Percentiles rank a stretch among this genome's conserved stretches.
Conservation (phyloP, 2,797 vertebrate genomes). For the Chaenodraco wilsoni region DNA sequence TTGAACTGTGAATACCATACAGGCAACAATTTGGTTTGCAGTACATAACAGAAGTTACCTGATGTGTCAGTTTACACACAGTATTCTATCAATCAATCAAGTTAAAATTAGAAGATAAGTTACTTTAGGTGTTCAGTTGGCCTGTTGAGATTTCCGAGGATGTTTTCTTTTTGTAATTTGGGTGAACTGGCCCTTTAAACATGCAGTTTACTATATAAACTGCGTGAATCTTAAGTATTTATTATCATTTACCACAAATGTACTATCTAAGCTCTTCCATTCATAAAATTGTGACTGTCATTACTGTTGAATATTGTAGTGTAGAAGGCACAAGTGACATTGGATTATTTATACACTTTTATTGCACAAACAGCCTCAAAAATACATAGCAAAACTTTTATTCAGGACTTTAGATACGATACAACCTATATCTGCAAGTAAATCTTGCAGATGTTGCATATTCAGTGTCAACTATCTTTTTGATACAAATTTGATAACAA, state of each 20-base stretch:
- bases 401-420: slow-evolving; percentile 13
- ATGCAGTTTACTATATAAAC: slow-evolving; percentile 23
- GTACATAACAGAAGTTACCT: neutral
- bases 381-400: neutral
- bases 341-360: slow-evolving; percentile 13
- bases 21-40: slow-evolving; percentile 7
- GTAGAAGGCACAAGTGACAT: slow-evolving; percentile 23
- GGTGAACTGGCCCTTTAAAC: slow-evolving; percentile 12
- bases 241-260: neutral
- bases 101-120: neutral
- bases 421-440: neutral
- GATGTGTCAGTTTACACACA: slow-evolving; percentile 4
- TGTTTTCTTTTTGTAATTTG: slow-evolving; percentile 11
- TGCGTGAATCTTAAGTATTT: slow-evolving; percentile 4
- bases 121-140: neutral
- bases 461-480: slow-evolving; percentile 28
- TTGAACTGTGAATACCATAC: neutral
- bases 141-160: neutral
- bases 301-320: slow-evolving; percentile 23
- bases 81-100: neutral
- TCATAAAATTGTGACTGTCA: neutral
- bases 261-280: neutral
- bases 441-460: neutral
- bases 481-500: slow-evolving; percentile 30
- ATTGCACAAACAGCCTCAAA: slow-evolving; percentile 1